Conservation (phyloP, 1,140 invertebrate genomes). For the Drosophila parabipectinata region DNA sequence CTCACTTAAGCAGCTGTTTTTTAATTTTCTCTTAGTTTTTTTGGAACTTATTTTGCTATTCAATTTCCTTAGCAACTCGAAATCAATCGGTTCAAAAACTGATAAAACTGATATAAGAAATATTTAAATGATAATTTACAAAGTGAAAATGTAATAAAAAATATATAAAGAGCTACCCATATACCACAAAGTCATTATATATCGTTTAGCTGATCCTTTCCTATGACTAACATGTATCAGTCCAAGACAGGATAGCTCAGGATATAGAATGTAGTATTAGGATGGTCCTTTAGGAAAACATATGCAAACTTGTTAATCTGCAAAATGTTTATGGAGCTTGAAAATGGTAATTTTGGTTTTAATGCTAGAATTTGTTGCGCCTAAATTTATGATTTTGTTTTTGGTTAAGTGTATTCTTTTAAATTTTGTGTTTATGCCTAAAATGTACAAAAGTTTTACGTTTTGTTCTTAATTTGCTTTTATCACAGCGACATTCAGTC, state of each 20-base stretch:
- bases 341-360: conserved; percentile 54
- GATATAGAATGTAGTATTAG: not conserved
- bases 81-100: conserved; percentile 20
- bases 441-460: conserved; percentile 83
- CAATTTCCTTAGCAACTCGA: conserved; percentile 58
- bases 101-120: not conserved
- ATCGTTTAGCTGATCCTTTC: not conserved
- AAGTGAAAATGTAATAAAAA: conserved; percentile 11
- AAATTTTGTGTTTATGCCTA: conserved; percentile 79
- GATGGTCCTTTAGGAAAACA: conserved; percentile 10
- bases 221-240: not conserved
- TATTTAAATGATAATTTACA: conserved; percentile 9
- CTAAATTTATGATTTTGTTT: conserved; percentile 72
- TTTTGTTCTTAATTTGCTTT: conserved; percentile 71
- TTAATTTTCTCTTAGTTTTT: conserved; percentile 21
- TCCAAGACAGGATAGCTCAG: not conserved
- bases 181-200: not conserved
- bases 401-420: conserved; percentile 65
- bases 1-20: conserved; percentile 61
- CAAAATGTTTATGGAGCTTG: conserved; percentile 52
- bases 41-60: conserved; percentile 25
- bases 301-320: conserved; percentile 12
- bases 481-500: conserved; percentile 84
- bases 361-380: conserved; percentile 68
- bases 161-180: conserved; percentile 9